These are phyloP conservation scores for Drosophila histrio DNA, from an alignment of 2,888 invertebrate genomes.

Conservation along the genomic window DNA sequence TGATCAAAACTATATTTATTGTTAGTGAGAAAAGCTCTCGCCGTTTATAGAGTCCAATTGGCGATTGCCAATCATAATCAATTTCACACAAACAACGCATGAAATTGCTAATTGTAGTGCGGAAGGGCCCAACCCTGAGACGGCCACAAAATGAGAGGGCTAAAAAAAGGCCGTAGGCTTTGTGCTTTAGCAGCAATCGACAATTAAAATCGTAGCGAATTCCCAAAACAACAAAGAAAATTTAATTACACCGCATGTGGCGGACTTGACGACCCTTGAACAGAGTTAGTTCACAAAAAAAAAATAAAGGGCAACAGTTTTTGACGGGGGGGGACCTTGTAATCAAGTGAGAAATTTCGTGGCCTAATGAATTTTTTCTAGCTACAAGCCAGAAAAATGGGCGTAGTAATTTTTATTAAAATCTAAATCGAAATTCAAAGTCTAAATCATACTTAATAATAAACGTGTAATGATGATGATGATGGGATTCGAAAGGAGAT, in stretches of 20 bases:
- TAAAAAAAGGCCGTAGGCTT: constrained; percentile 55
- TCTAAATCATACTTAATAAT: constrained; percentile 26
- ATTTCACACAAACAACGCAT: constrained; percentile 74
- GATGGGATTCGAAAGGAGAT: constrained; percentile 59
- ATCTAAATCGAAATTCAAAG: constrained; percentile 40
- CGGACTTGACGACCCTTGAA: constrained; percentile 55
- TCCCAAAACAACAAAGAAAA: constrained; percentile 73
- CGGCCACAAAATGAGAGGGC: constrained; percentile 33
- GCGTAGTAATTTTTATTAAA: constrained; percentile 52
- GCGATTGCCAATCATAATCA: constrained; percentile 71
- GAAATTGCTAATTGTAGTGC: constrained; percentile 75
- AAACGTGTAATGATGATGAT: constrained; percentile 51
- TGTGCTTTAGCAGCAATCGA: constrained; percentile 47
- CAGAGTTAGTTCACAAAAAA: background rate
- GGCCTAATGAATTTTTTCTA: constrained; percentile 71
- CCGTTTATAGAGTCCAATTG: constrained; percentile 49
- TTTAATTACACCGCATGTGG: constrained; percentile 77
- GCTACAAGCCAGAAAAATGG: constrained; percentile 55
- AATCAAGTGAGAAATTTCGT: constrained; percentile 70
- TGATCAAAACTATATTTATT: background rate
- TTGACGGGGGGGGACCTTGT: constrained; percentile 43
- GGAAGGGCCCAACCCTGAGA: constrained; percentile 63
- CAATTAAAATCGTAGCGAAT: constrained; percentile 77
- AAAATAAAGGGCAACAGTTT: constrained; percentile 40
- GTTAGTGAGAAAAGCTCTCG: constrained; percentile 46